Evolutionary conservation across 2,888 invertebrate species (phyloP), one percentile per base, ranked within the genome.

Genomic region (Lamproptera curius): DNA sequence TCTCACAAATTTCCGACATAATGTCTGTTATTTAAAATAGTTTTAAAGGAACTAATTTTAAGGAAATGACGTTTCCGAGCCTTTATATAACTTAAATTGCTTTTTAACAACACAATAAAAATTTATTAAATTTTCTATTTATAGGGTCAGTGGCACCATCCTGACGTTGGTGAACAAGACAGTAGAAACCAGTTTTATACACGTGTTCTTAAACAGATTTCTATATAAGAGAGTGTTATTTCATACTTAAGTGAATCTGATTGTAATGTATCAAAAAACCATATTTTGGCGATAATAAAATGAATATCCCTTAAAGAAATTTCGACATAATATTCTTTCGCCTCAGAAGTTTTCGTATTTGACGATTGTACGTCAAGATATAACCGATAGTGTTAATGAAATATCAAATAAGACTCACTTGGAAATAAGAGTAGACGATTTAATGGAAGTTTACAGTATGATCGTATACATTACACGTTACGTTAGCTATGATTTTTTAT

Each of bases 381-480:
- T 48, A 43, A 50, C 56, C 38, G 53, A 57, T 58, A 51, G 40
- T 51, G 61, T 56, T 70, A 71, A 70, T 64, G 56, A 58, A 46
- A 53, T 49, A 48, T 49, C 57, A 72, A 71, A 71, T 54, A 65
- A 37, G 59, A 61, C 54, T 54, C 52, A 54, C 39, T 52, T 50
- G 53, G 46, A 55, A 52, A 61, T 53, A 57, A 55, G 45, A 42
- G 50, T 42, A 56, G 46, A 51, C 50, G 50, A 33, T 49, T 37
- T 45, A 26, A 50, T 61, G 59, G 61, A 59, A 62, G 34, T 58
- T 61, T 58, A 59, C 57, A 23, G 37, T 49, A 54, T 43, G 36
- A 41, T 46, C 43, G 51, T 48, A 44, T 53, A 53, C 54, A 56
- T 50, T 39, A 51, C 51, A 46, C 16, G 36, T 52, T 42, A 34